These are phyloP conservation scores for Coregonus sp. DNA, from an alignment of 2,797 vertebrate species.

Conservation along the genomic window DNA sequence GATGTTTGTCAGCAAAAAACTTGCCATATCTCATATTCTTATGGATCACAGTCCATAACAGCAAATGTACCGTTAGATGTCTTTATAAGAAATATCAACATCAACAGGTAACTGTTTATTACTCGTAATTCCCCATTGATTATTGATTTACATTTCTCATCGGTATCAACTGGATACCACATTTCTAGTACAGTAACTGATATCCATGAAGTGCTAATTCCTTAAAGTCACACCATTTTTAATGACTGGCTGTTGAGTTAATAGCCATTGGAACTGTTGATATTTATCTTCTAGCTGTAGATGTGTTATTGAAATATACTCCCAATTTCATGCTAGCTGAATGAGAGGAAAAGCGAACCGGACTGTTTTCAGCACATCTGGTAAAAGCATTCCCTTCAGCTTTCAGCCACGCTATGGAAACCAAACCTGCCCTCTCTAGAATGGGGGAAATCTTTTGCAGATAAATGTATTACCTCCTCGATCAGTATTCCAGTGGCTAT, in stretches of 20 bases:
- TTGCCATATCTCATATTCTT: not conserved
- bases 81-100: not conserved
- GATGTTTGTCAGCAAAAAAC: not conserved
- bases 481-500: constrained; percentile 30
- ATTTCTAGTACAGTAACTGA: constrained; percentile 4
- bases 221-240: constrained; percentile 15
- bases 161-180: not conserved
- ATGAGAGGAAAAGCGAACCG: constrained; percentile 32
- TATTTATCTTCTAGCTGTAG: constrained; percentile 41
- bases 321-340: constrained; percentile 31
- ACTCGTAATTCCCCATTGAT: not conserved
- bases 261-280: constrained; percentile 38
- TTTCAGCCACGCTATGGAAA: constrained; percentile 47
- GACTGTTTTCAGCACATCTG: constrained; percentile 51
- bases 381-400: constrained; percentile 46
- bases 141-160: not conserved
- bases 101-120: not conserved
- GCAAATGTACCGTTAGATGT: not conserved
- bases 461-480: constrained; percentile 37
- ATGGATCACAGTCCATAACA: not conserved
- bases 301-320: constrained; percentile 39
- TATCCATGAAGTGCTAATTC: constrained; percentile 13
- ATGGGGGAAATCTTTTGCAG: constrained; percentile 33
- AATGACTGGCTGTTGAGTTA: constrained; percentile 14
- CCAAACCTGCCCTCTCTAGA: constrained; percentile 38